Percentiles rank a stretch among this genome's conserved stretches.
phyloP scores from a whole-genome alignment of 2,888 invertebrate genomes.

The Dioctria rufipes region DNA sequence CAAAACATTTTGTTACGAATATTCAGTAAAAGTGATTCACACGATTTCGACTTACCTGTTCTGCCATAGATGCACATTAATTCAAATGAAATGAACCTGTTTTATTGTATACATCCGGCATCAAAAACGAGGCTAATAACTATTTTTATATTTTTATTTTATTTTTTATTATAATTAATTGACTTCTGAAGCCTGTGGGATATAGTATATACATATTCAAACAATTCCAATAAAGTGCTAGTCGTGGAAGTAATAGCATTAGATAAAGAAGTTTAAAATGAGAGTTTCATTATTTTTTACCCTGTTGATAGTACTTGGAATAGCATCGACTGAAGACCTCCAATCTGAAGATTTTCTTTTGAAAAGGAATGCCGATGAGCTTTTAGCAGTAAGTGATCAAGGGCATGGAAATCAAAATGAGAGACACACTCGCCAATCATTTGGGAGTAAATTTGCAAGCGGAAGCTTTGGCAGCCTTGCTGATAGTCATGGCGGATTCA shows the following conservation, averaged over 20 bases:
- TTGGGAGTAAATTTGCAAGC: neutral
- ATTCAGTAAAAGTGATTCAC: too few relatives aligned
- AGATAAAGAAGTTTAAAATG: neutral
- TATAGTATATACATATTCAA: too few relatives aligned
- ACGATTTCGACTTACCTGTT: too few relatives aligned
- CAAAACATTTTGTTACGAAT: too few relatives aligned
- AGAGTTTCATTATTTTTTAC: neutral
- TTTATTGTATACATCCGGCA: too few relatives aligned
- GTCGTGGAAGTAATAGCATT: neutral
- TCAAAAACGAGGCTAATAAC: too few relatives aligned
- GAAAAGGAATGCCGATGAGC: neutral
- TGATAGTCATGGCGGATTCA: neutral
- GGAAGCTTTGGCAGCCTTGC: neutral
- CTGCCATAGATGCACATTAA: too few relatives aligned
- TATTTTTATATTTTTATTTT: too few relatives aligned
- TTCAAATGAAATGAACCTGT: too few relatives aligned
- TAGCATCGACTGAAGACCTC: neutral
- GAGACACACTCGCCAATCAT: slow-evolving; percentile 55
- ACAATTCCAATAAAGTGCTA: too few relatives aligned
- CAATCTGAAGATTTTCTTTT: neutral
- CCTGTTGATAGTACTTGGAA: neutral
- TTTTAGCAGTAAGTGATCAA: slow-evolving; percentile 34
- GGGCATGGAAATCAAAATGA: slow-evolving; percentile 57
- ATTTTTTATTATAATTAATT: too few relatives aligned
- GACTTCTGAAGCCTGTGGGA: too few relatives aligned